Evolutionary conservation across 2,888 invertebrate species (phyloP).

Genomic region (Ormyrus rosae): DNA sequence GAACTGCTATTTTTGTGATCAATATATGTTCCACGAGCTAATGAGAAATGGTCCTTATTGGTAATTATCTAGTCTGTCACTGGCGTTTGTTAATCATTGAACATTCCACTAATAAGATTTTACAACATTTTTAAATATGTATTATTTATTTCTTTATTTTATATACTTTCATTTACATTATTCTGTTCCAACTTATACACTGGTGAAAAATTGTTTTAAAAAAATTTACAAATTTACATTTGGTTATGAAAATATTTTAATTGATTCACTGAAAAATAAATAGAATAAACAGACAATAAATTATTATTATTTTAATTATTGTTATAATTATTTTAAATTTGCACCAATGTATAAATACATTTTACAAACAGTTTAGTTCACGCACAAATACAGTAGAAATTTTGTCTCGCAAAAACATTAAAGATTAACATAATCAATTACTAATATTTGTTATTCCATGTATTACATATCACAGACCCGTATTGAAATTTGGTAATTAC

Average conservation of each 20-base stretch:
- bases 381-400: constrained; percentile 46
- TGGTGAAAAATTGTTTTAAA: constrained; percentile 35
- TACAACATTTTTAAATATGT: constrained; percentile 50
- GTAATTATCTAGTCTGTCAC: constrained; percentile 56
- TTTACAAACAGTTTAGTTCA: constrained; percentile 35
- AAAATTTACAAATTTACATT: constrained; percentile 33
- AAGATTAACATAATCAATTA: constrained; percentile 47
- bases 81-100: constrained; percentile 42
- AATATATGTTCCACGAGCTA: constrained; percentile 49
- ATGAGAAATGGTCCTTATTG: constrained; percentile 49
- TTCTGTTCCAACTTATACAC: constrained; percentile 44
- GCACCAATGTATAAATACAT: constrained; percentile 46
- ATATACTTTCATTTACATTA: constrained; percentile 47
- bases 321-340: constrained; percentile 16
- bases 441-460: constrained; percentile 53
- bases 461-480: constrained; percentile 59
- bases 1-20: constrained; percentile 55
- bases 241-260: constrained; percentile 46
- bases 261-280: constrained; percentile 36
- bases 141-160: constrained; percentile 54
- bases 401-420: constrained; percentile 35
- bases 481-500: constrained; percentile 55
- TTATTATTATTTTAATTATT: constrained; percentile 20
- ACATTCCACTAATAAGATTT: constrained; percentile 54
- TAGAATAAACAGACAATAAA: constrained; percentile 31